Evolutionary conservation across 2,797 vertebrate species (phyloP).

Genomic region (Pteronotus mesoamericanus): DNA sequence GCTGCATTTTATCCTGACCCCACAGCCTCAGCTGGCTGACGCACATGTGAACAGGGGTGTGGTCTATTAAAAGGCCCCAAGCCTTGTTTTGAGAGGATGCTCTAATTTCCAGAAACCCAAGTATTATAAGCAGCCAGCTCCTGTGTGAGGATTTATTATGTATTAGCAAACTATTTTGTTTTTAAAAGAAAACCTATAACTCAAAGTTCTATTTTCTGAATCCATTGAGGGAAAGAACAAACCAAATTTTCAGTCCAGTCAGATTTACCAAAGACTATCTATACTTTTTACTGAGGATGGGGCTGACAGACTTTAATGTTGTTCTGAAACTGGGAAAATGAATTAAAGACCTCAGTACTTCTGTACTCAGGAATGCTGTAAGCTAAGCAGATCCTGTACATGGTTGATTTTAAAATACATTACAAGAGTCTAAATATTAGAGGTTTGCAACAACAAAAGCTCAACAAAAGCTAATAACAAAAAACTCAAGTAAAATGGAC

Average conservation of each 20-base stretch:
- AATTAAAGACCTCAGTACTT: background rate
- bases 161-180: background rate
- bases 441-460: background rate
- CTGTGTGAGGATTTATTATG: background rate
- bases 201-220: constrained; percentile 16
- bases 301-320: background rate
- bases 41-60: background rate
- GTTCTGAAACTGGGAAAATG: background rate
- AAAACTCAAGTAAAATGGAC: background rate
- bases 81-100: background rate
- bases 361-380: background rate
- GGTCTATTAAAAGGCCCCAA: background rate
- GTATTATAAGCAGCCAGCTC: background rate
- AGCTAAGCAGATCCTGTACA: background rate
- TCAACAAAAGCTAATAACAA: background rate
- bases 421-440: background rate
- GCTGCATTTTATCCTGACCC: background rate
- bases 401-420: background rate
- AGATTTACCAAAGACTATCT: background rate
- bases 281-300: background rate
- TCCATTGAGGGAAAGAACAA: background rate
- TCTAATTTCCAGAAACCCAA: background rate
- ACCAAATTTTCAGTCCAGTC: background rate
- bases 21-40: background rate
- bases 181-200: constrained; percentile 17